Evolutionary conservation across 2,888 invertebrate species (phyloP).

Genomic region (Laspeyria flexula): DNA sequence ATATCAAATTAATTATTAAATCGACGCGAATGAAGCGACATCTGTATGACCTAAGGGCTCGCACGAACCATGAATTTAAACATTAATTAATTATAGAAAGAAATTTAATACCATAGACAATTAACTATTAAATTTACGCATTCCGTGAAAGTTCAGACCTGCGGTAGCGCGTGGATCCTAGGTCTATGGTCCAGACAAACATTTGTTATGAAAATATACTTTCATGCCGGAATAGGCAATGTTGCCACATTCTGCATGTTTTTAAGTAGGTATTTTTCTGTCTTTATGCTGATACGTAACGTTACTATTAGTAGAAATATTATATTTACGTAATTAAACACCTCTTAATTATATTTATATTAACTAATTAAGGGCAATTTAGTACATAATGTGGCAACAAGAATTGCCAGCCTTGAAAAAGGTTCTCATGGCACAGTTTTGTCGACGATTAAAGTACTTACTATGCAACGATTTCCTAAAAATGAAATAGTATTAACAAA

Average conservation of each 20-base stretch:
- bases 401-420: constrained; percentile 19
- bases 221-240: no score
- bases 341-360: background rate
- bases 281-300: background rate
- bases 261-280: no score
- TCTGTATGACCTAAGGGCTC: constrained; percentile 8
- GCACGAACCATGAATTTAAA: background rate
- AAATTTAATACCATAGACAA: no score
- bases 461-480: constrained; percentile 1
- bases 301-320: background rate
- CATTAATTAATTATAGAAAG: background rate
- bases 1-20: no score
- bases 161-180: no score
- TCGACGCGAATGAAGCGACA: constrained; percentile 43
- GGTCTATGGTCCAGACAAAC: no score
- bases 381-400: constrained; percentile 5
- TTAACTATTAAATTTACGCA: no score
- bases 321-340: background rate
- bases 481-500: background rate
- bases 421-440: constrained; percentile 34
- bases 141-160: no score
- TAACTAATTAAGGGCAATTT: constrained; percentile 16
- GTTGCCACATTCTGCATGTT: no score
- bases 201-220: no score
- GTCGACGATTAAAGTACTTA: constrained; percentile 1